phyloP scores from a whole-genome alignment of 2,113 vertebrate genomes.

The Deroptyus accipitrinus region DNA sequence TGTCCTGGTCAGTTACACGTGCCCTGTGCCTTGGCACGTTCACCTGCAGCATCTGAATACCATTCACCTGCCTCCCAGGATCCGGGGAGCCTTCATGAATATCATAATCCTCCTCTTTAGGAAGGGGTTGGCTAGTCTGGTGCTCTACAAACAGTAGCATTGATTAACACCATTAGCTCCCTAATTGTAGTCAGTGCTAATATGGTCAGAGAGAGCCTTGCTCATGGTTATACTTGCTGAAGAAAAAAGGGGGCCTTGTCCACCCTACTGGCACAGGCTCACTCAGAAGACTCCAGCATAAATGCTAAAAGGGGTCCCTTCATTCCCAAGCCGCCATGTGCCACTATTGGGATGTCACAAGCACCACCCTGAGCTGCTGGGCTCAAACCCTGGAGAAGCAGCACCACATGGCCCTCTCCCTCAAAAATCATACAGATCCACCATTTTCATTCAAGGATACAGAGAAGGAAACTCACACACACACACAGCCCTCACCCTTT shows the following conservation, averaged over 20 bases:
- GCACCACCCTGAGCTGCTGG: not conserved
- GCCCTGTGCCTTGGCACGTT: not conserved
- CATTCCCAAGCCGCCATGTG: not conserved
- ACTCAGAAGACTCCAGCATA: fast-evolving
- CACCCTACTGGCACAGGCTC: not conserved
- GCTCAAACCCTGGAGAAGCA: not conserved
- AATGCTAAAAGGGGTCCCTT: not conserved
- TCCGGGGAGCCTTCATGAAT: not conserved
- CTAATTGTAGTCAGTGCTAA: not conserved
- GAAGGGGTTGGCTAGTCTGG: not conserved
- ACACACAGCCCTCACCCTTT: not conserved
- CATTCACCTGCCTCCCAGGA: not conserved
- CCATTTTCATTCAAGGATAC: not conserved
- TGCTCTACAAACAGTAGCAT: not conserved
- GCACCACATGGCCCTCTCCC: not conserved
- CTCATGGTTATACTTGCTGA: not conserved
- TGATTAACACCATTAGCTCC: not conserved
- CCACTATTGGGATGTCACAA: not conserved
- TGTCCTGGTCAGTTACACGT: not conserved
- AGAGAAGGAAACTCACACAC: not conserved
- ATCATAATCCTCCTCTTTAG: not conserved
- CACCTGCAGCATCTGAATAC: not conserved
- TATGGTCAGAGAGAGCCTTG: not conserved
- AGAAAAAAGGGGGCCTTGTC: not conserved
- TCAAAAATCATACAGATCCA: not conserved